These are phyloP conservation scores for Hydropotes inermis DNA, from an alignment of 2,113 vertebrate species.

Conservation along the genomic window DNA sequence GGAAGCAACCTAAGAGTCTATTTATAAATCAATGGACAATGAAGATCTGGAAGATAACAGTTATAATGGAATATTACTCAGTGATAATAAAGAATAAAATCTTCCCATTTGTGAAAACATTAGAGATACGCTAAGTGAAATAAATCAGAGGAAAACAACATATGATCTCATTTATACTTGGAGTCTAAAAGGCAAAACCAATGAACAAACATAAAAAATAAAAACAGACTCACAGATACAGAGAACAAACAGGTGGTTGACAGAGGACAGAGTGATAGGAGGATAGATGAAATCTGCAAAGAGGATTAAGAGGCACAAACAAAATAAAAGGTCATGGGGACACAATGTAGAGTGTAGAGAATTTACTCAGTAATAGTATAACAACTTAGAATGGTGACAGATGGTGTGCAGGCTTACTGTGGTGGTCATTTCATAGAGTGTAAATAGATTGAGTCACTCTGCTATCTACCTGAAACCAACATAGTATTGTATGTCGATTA, in stretches of 20 bases:
- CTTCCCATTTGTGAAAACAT: background rate
- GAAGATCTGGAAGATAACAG: background rate
- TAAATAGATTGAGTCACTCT: background rate
- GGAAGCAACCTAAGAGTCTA: background rate
- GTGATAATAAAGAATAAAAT: background rate
- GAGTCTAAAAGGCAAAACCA: background rate
- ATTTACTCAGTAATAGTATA: background rate
- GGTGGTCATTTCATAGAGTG: background rate
- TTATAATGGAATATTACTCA: background rate
- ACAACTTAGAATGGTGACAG: background rate
- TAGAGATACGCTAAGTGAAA: background rate
- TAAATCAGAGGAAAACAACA: background rate
- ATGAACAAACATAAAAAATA: background rate
- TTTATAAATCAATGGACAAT: background rate
- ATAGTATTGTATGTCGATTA: background rate
- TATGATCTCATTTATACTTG: background rate
- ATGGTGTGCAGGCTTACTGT: background rate
- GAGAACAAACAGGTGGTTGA: background rate
- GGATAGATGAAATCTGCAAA: background rate
- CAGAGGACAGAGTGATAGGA: background rate
- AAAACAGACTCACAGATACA: background rate
- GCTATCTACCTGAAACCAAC: background rate
- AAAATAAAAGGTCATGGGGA: background rate
- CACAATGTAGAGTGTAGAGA: background rate
- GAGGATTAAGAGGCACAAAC: background rate